Percentiles rank a stretch among this genome's conserved stretches.
phyloP scores from a whole-genome alignment of 2,888 invertebrate genomes.

The Nasonovia ribisnigri region DNA sequence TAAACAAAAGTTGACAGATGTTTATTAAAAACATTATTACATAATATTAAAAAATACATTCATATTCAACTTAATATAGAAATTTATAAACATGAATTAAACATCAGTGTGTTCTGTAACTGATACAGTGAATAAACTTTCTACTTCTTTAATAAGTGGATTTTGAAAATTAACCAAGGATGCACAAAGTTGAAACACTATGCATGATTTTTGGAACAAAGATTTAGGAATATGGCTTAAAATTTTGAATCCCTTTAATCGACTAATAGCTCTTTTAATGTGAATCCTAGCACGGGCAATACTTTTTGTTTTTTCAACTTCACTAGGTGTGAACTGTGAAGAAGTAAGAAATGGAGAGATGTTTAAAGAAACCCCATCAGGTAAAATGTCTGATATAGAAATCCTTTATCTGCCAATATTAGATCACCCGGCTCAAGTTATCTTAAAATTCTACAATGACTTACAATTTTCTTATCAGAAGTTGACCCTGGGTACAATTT shows the following conservation, averaged over 20 bases:
- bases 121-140: too few species aligned
- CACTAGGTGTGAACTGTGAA: constrained; percentile 55
- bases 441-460: constrained; percentile 33
- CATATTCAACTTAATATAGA: too few species aligned
- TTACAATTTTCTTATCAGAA: constrained; percentile 66
- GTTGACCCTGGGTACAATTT: constrained; percentile 68
- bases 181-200: constrained; percentile 51
- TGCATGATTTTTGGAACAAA: constrained; percentile 26
- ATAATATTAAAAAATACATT: too few species aligned
- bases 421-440: constrained; percentile 53
- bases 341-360: constrained; percentile 46
- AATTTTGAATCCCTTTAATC: constrained; percentile 53
- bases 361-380: constrained; percentile 48
- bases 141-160: too few species aligned
- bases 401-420: constrained; percentile 18
- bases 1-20: too few species aligned
- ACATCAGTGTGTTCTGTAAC: too few species aligned
- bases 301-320: constrained; percentile 29
- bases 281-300: constrained; percentile 60
- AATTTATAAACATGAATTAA: too few species aligned
- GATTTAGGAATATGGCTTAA: constrained; percentile 33
- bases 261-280: constrained; percentile 55
- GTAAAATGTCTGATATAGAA: background rate
- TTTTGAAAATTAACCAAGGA: constrained; percentile 20
- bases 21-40: too few species aligned